phyloP scores from a whole-genome alignment of 2,113 vertebrate species.

The Pelobates fuscus region DNA sequence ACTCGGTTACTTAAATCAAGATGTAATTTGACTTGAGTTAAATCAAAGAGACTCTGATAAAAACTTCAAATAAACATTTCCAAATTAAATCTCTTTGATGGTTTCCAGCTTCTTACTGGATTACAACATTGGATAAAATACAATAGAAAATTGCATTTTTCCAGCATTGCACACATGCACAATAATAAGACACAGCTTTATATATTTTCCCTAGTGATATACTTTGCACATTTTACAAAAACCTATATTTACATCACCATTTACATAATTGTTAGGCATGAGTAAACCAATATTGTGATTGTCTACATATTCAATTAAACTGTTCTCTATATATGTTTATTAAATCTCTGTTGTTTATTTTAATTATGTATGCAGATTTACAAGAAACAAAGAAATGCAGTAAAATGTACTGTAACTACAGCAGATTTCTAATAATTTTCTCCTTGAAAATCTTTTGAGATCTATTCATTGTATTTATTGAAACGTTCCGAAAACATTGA shows the following conservation, averaged over 20 bases:
- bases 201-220: neutral
- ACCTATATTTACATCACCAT: neutral
- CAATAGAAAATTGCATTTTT: slow-evolving; percentile 3
- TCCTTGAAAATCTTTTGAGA: too few species aligned
- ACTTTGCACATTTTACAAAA: neutral
- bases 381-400: too few species aligned
- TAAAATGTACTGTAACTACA: neutral
- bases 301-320: neutral
- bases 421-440: too few species aligned
- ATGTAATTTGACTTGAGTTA: neutral
- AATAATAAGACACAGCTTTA: neutral
- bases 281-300: neutral
- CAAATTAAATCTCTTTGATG: slow-evolving; percentile 14
- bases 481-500: too few species aligned
- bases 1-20: neutral
- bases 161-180: neutral
- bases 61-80: slow-evolving; percentile 6
- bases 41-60: neutral
- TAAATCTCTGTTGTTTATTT: too few species aligned
- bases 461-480: too few species aligned
- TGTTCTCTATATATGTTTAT: too few species aligned
- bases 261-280: slow-evolving; percentile 8
- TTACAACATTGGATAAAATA: neutral
- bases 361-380: too few species aligned
- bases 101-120: slow-evolving; percentile 7